Evolutionary conservation across 2,113 vertebrate species (phyloP).

Genomic region (Suncus etruscus): DNA sequence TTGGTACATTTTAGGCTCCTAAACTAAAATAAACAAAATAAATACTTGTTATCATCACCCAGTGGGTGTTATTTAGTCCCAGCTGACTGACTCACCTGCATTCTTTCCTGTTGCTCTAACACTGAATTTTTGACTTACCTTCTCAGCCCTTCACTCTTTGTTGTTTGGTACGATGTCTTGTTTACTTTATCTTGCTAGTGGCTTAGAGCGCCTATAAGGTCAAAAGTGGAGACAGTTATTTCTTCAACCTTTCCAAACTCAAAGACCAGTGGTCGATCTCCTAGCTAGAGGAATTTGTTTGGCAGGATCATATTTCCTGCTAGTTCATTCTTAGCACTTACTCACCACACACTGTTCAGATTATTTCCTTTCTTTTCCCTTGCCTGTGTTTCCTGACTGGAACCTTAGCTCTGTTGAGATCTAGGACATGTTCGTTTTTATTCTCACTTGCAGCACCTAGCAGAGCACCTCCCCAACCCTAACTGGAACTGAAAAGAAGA

Average conservation of each 20-base stretch:
- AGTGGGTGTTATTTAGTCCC: background rate
- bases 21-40: slow-evolving; percentile 34
- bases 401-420: background rate
- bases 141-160: background rate
- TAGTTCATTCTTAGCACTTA: slow-evolving; percentile 24
- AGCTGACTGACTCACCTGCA: background rate
- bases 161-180: slow-evolving; percentile 13
- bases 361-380: background rate
- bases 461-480: background rate
- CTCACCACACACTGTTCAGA: background rate
- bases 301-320: slow-evolving; percentile 5
- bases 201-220: background rate
- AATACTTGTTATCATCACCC: background rate
- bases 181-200: background rate
- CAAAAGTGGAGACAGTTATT: slow-evolving; percentile 31
- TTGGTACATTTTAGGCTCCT: background rate
- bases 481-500: background rate
- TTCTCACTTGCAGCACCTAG: background rate
- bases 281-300: background rate
- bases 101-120: background rate
- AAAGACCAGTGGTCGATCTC: slow-evolving; percentile 14
- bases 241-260: slow-evolving; percentile 10
- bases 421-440: background rate
- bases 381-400: background rate
- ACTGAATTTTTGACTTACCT: background rate